phyloP scores from a whole-genome alignment of 1,140 invertebrate genomes.

The Caenorhabditis remanei region DNA sequence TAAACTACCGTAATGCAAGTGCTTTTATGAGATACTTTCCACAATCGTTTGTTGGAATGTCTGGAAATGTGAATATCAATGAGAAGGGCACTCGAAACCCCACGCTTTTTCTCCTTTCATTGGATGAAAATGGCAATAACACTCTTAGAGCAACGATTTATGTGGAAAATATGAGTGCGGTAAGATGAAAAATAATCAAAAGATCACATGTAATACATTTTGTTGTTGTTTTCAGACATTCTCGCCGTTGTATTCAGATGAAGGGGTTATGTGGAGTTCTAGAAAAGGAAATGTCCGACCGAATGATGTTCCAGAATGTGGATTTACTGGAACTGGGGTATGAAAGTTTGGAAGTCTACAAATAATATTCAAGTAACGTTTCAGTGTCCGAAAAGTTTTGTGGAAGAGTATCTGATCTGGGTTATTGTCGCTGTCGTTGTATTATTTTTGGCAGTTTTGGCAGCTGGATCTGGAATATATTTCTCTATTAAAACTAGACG shows the following conservation, averaged over 20 bases:
- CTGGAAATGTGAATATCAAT: constrained; percentile 27
- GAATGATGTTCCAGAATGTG: neutral
- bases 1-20: constrained; percentile 2
- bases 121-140: constrained; percentile 12
- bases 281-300: constrained; percentile 9
- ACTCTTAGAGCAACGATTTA: constrained; percentile 11
- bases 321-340: constrained; percentile 41
- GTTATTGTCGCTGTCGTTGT: neutral
- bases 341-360: no score
- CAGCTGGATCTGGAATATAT: neutral
- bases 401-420: constrained; percentile 27
- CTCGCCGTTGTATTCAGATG: constrained; percentile 15
- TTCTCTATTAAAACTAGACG: constrained; percentile 2
- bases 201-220: no score
- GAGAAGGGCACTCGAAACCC: constrained; percentile 13
- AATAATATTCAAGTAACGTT: neutral
- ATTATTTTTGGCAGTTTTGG: neutral
- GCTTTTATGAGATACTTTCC: constrained; percentile 27
- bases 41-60: constrained; percentile 21
- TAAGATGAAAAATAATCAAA: neutral
- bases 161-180: constrained; percentile 43
- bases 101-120: neutral
- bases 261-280: constrained; percentile 1
- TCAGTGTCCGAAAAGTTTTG: constrained; percentile 39
- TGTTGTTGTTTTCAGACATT: neutral